These are phyloP conservation scores for Pogonus chalceus DNA, from an alignment of 1,140 invertebrate species.

Conservation along the genomic window DNA sequence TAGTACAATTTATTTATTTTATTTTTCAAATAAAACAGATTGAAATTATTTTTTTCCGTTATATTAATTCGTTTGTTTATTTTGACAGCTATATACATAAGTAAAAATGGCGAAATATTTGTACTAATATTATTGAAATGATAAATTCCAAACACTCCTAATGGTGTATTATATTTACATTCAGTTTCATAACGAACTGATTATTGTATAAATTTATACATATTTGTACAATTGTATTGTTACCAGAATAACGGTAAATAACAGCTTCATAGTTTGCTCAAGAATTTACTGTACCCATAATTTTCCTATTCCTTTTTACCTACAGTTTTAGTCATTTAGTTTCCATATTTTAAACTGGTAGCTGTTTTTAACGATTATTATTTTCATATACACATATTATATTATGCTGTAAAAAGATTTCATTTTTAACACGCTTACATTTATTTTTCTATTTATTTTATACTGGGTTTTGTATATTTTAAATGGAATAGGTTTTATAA, in stretches of 20 bases:
- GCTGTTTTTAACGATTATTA: background rate
- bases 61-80: too few species aligned
- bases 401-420: background rate
- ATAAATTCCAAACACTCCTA: too few species aligned
- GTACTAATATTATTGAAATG: too few species aligned
- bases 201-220: slow-evolving; percentile 4
- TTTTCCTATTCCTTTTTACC: background rate
- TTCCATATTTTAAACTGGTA: background rate
- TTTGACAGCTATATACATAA: too few species aligned
- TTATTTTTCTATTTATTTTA: background rate
- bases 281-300: background rate
- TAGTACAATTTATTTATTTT: too few species aligned
- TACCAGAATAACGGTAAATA: background rate
- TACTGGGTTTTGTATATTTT: slow-evolving; percentile 5
- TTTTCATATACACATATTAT: background rate
- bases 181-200: too few species aligned
- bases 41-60: too few species aligned
- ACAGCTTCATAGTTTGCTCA: slow-evolving; percentile 6
- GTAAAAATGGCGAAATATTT: too few species aligned
- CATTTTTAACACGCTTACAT: background rate
- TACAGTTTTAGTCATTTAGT: background rate
- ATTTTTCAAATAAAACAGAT: too few species aligned
- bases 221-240: slow-evolving; percentile 5
- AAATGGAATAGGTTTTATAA: slow-evolving; percentile 1
- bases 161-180: too few species aligned